Conservation (phyloP, 92 coral and sea anemone genomes). For the Porites divaricata region DNA sequence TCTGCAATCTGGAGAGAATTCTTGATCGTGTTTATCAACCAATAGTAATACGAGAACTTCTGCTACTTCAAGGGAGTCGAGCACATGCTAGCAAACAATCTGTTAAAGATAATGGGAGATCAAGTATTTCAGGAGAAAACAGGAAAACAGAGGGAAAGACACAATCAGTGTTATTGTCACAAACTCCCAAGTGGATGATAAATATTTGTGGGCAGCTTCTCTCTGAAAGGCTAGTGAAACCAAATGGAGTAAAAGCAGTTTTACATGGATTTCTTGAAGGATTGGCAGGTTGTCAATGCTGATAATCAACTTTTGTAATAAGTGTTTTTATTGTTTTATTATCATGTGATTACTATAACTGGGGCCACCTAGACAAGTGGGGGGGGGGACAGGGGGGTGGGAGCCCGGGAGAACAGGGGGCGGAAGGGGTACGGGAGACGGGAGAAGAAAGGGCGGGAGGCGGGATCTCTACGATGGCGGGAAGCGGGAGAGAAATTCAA, state of each 20-base stretch:
- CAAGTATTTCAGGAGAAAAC: slow-evolving; percentile 9
- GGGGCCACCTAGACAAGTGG: too few species aligned
- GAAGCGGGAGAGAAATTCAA: too few species aligned
- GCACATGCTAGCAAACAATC: neutral
- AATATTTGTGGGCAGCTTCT: slow-evolving; percentile 84
- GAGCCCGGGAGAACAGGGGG: too few species aligned
- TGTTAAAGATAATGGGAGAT: neutral
- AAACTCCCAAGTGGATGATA: slow-evolving; percentile 76
- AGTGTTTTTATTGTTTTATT: too few species aligned
- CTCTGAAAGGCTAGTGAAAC: slow-evolving; percentile 84
- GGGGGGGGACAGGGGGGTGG: too few species aligned
- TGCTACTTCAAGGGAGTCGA: slow-evolving; percentile 76
- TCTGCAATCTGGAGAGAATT: slow-evolving; percentile 55
- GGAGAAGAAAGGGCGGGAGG: too few species aligned
- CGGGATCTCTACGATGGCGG: too few species aligned
- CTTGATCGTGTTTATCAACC: slow-evolving; percentile 86
- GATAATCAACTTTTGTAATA: neutral
- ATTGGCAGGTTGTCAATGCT: slow-evolving; percentile 58
- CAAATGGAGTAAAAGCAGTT: slow-evolving; percentile 86
- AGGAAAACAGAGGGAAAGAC: neutral
- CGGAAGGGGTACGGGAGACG: too few species aligned
- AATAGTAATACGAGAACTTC: slow-evolving; percentile 79
- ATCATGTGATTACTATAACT: too few species aligned
- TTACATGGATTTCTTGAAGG: slow-evolving; percentile 78
- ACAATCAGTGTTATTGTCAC: neutral